Percentiles rank a stretch among this genome's conserved stretches.
Conservation (phyloP, 2,888 invertebrate genomes). For the Nezara viridula region DNA sequence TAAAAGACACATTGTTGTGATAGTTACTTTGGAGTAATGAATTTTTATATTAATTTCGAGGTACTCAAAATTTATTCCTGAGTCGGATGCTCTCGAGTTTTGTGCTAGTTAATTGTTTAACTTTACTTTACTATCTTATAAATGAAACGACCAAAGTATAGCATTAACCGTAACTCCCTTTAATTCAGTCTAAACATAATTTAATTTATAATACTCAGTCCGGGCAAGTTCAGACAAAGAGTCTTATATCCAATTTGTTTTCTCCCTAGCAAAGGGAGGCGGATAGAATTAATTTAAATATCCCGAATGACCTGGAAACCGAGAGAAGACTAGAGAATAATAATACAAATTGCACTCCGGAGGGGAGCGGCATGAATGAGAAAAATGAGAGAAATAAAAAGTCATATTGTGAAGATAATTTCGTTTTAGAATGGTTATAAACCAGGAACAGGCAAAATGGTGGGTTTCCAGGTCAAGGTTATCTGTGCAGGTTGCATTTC, state of each 20-base stretch:
- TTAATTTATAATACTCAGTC: not conserved
- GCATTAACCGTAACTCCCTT: not conserved
- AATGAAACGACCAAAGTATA: not conserved
- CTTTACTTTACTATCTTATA: not conserved
- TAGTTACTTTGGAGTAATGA: too few relatives aligned
- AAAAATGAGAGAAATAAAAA: conserved; percentile 15
- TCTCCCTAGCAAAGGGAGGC: not conserved
- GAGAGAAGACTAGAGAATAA: not conserved
- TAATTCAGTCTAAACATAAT: not conserved
- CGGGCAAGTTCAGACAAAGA: not conserved
- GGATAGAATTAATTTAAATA: not conserved
- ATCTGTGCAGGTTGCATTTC: not conserved
- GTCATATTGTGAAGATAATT: conserved; percentile 2
- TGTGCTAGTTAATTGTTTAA: too few relatives aligned
- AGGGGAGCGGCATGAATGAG: not conserved
- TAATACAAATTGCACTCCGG: not conserved
- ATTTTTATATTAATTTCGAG: too few relatives aligned
- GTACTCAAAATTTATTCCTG: too few relatives aligned
- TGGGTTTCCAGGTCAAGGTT: not conserved
- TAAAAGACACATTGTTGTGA: too few relatives aligned
- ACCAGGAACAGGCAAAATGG: not conserved
- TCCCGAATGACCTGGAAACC: not conserved
- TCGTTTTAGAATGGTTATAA: not conserved
- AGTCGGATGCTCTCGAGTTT: too few relatives aligned
- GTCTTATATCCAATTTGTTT: not conserved